These are phyloP conservation scores for Tethya wilhelma DNA, from an alignment of 37 sponge, comb jelly and placozoan species.

Conservation along the genomic window DNA sequence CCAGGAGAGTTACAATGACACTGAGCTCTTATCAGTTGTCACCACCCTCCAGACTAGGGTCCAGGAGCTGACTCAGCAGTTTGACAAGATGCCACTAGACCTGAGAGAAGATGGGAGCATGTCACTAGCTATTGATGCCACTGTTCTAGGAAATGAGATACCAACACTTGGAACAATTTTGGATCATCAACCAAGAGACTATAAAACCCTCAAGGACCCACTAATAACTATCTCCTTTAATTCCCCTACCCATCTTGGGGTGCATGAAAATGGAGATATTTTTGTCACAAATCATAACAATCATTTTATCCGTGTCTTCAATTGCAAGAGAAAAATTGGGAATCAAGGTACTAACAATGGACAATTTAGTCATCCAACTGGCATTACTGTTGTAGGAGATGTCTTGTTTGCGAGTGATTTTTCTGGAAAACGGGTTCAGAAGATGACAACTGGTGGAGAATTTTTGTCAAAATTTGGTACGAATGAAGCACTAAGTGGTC, in stretches of 20 bases:
- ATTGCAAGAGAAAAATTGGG: not conserved
- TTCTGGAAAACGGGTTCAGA: slow-evolving; percentile 9
- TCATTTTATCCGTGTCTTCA: not conserved
- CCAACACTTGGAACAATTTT: not conserved
- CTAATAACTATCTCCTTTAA: not conserved
- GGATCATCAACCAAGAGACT: not conserved
- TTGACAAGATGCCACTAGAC: not conserved
- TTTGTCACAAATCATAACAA: slow-evolving; percentile 8
- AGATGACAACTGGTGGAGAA: slow-evolving; percentile 8
- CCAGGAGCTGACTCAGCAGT: not conserved
- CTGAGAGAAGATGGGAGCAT: slow-evolving; percentile 20
- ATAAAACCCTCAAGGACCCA: not conserved
- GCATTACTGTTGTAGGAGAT: slow-evolving; percentile 1
- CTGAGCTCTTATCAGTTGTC: slow-evolving; percentile 10
- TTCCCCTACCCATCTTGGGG: slow-evolving; percentile 1
- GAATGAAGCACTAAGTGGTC: not conserved
- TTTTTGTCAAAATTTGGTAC: slow-evolving; percentile 6
- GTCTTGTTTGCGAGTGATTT: not conserved
- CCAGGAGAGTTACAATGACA: not conserved
- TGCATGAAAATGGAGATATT: slow-evolving; percentile 4
- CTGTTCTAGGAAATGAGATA: not conserved
- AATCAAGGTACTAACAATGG: not conserved
- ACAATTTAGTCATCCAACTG: slow-evolving; percentile 5
- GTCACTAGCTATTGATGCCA: not conserved
- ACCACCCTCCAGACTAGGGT: slow-evolving; percentile 5